A percentile compares a stretch with the other conserved stretches of the same genome.
Evolutionary conservation across 2,797 vertebrate species (phyloP).

Genomic region (Erpetoichthys calabaricus): DNA sequence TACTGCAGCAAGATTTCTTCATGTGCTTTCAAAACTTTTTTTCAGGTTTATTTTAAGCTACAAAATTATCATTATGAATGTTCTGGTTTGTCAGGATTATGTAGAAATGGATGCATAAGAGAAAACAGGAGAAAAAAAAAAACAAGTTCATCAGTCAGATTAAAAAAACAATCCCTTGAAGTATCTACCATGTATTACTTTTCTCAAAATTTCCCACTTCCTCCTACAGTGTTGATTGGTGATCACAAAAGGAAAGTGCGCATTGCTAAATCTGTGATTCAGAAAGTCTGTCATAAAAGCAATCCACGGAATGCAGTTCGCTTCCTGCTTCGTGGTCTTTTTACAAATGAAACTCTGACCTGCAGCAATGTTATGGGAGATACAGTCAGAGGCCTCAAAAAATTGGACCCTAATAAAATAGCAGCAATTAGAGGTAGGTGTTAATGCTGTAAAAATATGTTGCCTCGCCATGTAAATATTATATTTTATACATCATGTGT

Average conservation of each 20-base stretch:
- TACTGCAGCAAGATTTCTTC: background rate
- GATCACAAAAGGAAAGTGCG: constrained; percentile 43
- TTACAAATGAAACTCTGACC: constrained; percentile 37
- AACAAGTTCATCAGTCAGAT: no score
- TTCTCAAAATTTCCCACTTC: background rate
- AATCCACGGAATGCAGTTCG: constrained; percentile 41
- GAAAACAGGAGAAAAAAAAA: no score
- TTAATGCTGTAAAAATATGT: no score
- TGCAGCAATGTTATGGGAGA: constrained; percentile 30
- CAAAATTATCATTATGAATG: no score
- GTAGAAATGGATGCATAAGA: no score
- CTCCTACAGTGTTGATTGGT: constrained; percentile 42
- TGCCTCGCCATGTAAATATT: no score
- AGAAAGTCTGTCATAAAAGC: constrained; percentile 38
- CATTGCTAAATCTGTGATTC: constrained; percentile 34
- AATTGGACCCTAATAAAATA: constrained; percentile 48
- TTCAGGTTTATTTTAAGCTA: no score
- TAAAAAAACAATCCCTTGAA: no score
- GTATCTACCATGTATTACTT: background rate
- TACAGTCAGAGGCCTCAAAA: constrained; percentile 23
- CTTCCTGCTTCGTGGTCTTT: constrained; percentile 46
- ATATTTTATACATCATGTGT: no score
- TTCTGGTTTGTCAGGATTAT: no score
- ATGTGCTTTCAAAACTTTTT: background rate
- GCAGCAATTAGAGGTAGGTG: constrained; percentile 53